Evolutionary conservation across 2,888 invertebrate genomes (phyloP).

Genomic region (Zaprionus lineosus): DNA sequence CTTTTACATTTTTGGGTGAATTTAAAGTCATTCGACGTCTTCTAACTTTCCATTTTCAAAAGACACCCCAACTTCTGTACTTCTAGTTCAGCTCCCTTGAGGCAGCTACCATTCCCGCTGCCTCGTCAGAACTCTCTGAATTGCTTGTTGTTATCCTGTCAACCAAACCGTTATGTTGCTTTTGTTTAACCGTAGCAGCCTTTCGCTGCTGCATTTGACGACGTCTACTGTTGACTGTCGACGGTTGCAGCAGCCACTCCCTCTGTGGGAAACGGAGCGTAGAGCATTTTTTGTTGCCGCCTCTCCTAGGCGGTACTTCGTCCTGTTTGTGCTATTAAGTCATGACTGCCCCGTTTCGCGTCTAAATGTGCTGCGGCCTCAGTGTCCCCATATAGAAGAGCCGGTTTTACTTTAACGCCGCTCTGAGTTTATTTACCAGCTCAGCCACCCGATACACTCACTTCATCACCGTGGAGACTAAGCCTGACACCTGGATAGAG

Average conservation of each 20-base stretch:
- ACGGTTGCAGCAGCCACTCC: conserved; percentile 8
- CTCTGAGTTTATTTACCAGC: conserved; percentile 50
- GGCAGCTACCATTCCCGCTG: background rate
- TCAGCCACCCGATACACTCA: conserved; percentile 13
- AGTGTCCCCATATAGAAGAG: no score
- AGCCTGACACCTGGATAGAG: conserved; percentile 11
- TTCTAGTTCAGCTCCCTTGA: conserved; percentile 2
- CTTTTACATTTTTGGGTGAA: no score
- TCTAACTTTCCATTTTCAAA: conserved; percentile 14
- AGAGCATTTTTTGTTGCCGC: background rate
- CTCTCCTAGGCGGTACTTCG: conserved; percentile 17
- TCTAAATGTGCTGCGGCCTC: no score
- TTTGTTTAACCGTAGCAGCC: conserved; percentile 6
- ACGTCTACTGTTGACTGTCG: conserved; percentile 59
- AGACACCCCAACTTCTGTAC: conserved; percentile 59
- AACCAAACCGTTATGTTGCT: conserved; percentile 15
- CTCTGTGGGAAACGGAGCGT: background rate
- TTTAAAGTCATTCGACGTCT: conserved; percentile 14
- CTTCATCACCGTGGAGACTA: background rate
- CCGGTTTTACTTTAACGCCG: no score
- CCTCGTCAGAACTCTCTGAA: background rate
- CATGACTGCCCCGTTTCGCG: no score
- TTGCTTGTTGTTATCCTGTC: conserved; percentile 9
- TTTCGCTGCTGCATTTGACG: conserved; percentile 51
- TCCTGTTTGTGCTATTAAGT: conserved; percentile 18